Conservation (phyloP, 2,888 invertebrate species). For the Epistrophe eligans region DNA sequence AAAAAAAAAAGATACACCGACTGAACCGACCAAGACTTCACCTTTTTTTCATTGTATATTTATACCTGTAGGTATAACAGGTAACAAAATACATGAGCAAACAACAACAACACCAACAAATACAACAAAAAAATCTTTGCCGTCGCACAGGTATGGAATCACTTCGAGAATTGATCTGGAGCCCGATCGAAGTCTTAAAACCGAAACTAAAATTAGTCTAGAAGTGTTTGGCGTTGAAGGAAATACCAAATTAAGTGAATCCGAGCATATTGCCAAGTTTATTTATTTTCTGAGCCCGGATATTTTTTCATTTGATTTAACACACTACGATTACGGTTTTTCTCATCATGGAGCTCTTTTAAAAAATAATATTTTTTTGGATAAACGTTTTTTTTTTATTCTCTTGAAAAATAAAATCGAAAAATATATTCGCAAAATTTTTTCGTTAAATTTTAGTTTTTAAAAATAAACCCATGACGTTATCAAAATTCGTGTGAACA, state of each 20-base stretch:
- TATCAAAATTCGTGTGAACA: slow-evolving; percentile 55
- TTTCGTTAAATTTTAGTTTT: background rate
- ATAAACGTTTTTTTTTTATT: slow-evolving; percentile 16
- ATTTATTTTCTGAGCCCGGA: slow-evolving; percentile 67
- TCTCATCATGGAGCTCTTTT: slow-evolving; percentile 19
- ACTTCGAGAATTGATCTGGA: slow-evolving; percentile 78
- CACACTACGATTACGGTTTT: slow-evolving; percentile 40
- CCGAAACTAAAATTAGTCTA: slow-evolving; percentile 84
- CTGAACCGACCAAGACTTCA: slow-evolving; percentile 57
- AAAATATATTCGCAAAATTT: slow-evolving; percentile 30
- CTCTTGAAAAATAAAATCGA: background rate
- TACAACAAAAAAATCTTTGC: slow-evolving; percentile 53
- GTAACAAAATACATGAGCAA: slow-evolving; percentile 63
- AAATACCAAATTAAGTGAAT: slow-evolving; percentile 80
- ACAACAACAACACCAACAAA: slow-evolving; percentile 70
- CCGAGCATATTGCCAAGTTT: slow-evolving; percentile 76
- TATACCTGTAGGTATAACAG: slow-evolving; percentile 74
- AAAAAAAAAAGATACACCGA: slow-evolving; percentile 62
- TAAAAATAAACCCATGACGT: slow-evolving; percentile 62
- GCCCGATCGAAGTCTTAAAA: slow-evolving; percentile 82
- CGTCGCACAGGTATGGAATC: slow-evolving; percentile 74
- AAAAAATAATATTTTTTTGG: slow-evolving; percentile 31
- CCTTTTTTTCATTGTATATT: slow-evolving; percentile 72
- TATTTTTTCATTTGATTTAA: slow-evolving; percentile 60
- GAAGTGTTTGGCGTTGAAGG: slow-evolving; percentile 83